phyloP scores from a whole-genome alignment of 1,140 invertebrate species.

The Conopomorpha cramerella region DNA sequence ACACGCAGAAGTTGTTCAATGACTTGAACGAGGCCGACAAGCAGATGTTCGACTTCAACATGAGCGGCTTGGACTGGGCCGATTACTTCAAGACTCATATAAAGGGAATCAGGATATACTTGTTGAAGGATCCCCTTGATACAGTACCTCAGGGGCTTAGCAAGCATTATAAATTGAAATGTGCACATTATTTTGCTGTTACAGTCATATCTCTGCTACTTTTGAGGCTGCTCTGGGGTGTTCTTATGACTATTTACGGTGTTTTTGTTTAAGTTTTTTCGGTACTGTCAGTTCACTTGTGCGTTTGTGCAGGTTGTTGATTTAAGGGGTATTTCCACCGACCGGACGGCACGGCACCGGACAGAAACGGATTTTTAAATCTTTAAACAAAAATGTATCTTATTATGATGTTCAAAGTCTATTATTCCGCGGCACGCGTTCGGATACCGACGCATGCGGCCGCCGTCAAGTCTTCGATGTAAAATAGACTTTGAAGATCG shows the following conservation, averaged over 20 bases:
- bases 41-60: conserved; percentile 64
- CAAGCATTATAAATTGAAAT: conserved; percentile 17
- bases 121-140: conserved; percentile 65
- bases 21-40: conserved; percentile 61
- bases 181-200: conserved; percentile 17
- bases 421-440: too few species aligned
- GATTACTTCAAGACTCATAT: conserved; percentile 64
- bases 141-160: conserved; percentile 33
- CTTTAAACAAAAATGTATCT: too few species aligned
- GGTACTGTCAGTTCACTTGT: too few species aligned
- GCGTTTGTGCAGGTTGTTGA: too few species aligned
- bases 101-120: conserved; percentile 61
- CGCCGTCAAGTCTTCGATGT: too few species aligned
- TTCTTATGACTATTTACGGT: conserved; percentile 7
- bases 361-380: too few species aligned
- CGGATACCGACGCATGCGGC: too few species aligned
- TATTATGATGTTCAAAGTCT: too few species aligned
- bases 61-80: conserved; percentile 63
- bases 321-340: too few species aligned
- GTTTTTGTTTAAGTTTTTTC: too few species aligned
- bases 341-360: too few species aligned
- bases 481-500: too few species aligned
- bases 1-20: conserved; percentile 53
- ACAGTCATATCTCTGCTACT: conserved; percentile 10
- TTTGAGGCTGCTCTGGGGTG: conserved; percentile 11